Evolutionary conservation across 2,113 vertebrate species (phyloP).

Genomic region (Melanerpes aurifrons): DNA sequence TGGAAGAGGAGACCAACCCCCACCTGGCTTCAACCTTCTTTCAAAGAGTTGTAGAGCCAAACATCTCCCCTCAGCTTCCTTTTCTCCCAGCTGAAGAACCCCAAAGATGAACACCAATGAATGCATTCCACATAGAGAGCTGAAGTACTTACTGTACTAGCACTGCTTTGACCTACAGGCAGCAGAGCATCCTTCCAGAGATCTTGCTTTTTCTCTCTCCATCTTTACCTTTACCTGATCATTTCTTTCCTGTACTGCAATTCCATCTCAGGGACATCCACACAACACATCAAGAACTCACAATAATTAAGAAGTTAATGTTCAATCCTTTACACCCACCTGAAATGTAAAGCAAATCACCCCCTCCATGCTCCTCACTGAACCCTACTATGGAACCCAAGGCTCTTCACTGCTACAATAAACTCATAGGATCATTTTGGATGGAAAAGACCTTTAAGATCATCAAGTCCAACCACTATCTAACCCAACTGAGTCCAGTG

Average conservation of each 20-base stretch:
- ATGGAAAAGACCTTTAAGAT: no score
- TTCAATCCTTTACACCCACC: background rate
- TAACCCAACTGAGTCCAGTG: no score
- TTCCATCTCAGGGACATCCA: background rate
- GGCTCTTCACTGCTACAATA: background rate
- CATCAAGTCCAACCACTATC: no score
- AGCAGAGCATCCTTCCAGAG: background rate
- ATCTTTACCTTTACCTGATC: background rate
- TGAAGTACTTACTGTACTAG: background rate
- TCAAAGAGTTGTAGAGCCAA: no score
- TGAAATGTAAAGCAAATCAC: background rate
- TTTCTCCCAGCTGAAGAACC: no score
- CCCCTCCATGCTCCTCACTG: background rate
- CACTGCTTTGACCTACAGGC: rapidly evolving
- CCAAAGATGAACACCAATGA: no score
- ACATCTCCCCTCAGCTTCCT: no score
- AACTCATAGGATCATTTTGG: no score
- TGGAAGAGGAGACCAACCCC: no score
- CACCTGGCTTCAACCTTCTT: no score
- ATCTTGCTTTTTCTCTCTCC: background rate
- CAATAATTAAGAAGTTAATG: background rate
- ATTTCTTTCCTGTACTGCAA: background rate
- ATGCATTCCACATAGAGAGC: no score
- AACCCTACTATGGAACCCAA: background rate
- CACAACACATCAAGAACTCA: background rate